Base-by-base conservation (phyloP, 2,888 invertebrate genomes). In the Athalia circularis region DNA sequence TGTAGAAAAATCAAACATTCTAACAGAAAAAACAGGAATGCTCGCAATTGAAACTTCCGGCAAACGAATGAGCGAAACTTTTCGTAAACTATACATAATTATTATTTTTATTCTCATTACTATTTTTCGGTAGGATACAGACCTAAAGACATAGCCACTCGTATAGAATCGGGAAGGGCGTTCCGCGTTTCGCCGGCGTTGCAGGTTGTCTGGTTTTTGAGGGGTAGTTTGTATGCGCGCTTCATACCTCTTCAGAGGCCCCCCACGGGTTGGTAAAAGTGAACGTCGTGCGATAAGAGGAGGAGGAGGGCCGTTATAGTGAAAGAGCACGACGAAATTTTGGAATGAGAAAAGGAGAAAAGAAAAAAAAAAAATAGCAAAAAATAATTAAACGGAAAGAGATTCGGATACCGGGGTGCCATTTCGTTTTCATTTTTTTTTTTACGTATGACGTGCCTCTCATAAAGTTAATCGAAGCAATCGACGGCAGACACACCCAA, bases 141-240 rank as follows among this genome's bases (percentile, higher is more conserved):
- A 29, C 2, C 29, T 29, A 29, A 29, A 29, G 29, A 29, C 29
- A 29, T 29, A 29, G 29, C 29, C 29, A 29, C 2, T 29, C 29
- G 29, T 29, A 29, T 29, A 29, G 29, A 29, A 29, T 29, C 29
- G 29, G 29, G 29, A 29, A 29, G 29, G 29, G 29, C 29, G 29
- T 29, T 29, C 29, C 29, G 29, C 29, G 2, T 29, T 29, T 29
- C 45, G 43, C 29, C 47, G 68, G 29, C 4, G 54, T 8, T 68
- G 72, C 57, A 62, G 43, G 77, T 79, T 13, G 79, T 67, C 79
- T 62, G 77, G 80, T 54, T 75, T 78, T 75, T 65, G 77, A 81
- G 80, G 29, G 72, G 64, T 81, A 48, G 70, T 65, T 78, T 72
- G 78, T 78, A 78, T 78, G 78, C 78, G 61, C 64, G 68, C 54